Base-by-base conservation (phyloP, 2,888 invertebrate genomes). In the Leptothorax acervorum region DNA sequence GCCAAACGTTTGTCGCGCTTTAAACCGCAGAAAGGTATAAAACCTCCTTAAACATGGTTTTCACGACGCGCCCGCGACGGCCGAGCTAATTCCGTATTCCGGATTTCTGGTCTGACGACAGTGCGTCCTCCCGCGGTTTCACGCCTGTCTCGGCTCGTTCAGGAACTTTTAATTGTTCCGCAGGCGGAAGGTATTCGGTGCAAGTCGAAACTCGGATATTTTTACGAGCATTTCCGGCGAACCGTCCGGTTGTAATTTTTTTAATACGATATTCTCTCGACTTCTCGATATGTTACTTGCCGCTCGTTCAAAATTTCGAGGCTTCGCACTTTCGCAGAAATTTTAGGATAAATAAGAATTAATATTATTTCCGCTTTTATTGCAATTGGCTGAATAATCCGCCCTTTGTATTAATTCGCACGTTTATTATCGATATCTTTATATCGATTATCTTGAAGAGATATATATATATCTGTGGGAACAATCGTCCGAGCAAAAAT, bases 51-150 rank as follows among this genome's bases (percentile, higher is more conserved):
- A 87, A 57, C 81, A 71, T 75, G 60, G 65, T 89, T 86, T 89
- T 76, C 86, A 82, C 53, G 62, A 60, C 51, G 53, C 60, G 63
- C 2, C 62, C 51, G 63, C 48, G 51, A 35, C 31, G 31, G 48
- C 71, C 9, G 88, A 60, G 93, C 93, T 93, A 93, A 93, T 92
- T 93, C 79, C 90, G 93, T 93, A 92, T 87, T 85, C 93, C 93
- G 93, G 93, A 93, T 93, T 93, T 93, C 93, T 92, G 93, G 93
- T 93, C 93, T 92, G 93, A 92, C 92, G 93, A 89, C 90, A 89
- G 87, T 88, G 63, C 35, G 84, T 86, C 85, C 86, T 86, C 88
- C 74, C 55, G 75, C 71, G 65, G 53, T 35, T 76, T 83, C 62
- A 51, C 63, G 71, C 60, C 63, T 42, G 42, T 65, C 70, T 65